Base-by-base conservation (phyloP, 2,113 vertebrate species). In the Ammodramus savannarum region DNA sequence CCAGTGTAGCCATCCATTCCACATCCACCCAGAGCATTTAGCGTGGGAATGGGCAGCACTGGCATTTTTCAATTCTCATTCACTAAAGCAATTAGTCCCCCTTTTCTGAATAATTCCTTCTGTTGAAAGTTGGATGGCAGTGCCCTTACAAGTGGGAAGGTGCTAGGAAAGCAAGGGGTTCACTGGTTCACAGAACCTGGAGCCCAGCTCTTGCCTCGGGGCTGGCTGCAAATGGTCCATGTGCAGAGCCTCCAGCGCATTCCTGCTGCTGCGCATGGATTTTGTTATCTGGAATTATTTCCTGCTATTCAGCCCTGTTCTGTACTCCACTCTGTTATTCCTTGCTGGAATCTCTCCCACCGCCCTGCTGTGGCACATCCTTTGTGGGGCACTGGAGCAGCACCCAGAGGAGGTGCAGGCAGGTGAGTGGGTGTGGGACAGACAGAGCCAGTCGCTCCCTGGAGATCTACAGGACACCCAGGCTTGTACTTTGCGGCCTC, bases 241-340 rank as follows among this genome's bases (percentile, higher is more conserved):
- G 2, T 54, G 59, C 2, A 1, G 39, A 72, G 72, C 63, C 51
- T 83, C 41, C 44, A 66, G 46, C 1, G 9, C 2, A 3, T 65
- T 83, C 34, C 34, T 61, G 18, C 34, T 0, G 2, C 74, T 0
- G 2, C 18, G 22, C 85, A 79, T n/a, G 58, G 71, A 52, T 85
- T 89, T 81, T 46, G 59, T 87, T 89, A 95, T 91, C 91, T 82
- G 78, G 23, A 93, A 85, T 51, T 51, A 93, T 76, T 95, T 96
- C 94, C 95, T 95, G 77, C 74, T 73, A 76, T 91, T 95, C 94
- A 95, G 49, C 38, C 49, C 66, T 76, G 58, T 44, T 95, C 52
- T 82, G 38, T 65, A 26, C 68, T 68, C 43, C 77, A 63, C 36
- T 87, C 87, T 89, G 87, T 89, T 91, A 75, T 68, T 95, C 38